These are phyloP conservation scores for Microctenopoma steveboyesi DNA, from an alignment of 2,797 vertebrate genomes.

Conservation along the genomic window DNA sequence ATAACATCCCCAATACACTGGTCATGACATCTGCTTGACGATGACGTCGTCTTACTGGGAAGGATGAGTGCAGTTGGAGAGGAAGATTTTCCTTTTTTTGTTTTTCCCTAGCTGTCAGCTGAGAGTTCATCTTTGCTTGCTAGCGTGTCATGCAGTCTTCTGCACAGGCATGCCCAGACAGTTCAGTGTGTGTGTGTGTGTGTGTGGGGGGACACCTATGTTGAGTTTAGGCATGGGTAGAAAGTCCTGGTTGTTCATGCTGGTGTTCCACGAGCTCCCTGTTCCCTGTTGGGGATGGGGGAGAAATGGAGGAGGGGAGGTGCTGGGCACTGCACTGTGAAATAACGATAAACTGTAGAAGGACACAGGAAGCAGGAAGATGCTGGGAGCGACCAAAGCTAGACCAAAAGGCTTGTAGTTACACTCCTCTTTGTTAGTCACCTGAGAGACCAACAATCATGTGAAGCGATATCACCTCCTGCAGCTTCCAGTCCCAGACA, in stretches of 20 bases:
- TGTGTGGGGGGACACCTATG: slow-evolving; percentile 16
- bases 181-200: slow-evolving; percentile 36
- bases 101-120: slow-evolving; percentile 6
- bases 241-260: slow-evolving; percentile 79
- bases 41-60: slow-evolving; percentile 48
- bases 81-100: slow-evolving; percentile 16
- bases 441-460: slow-evolving; percentile 37
- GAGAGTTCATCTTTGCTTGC: slow-evolving; percentile 42
- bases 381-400: slow-evolving; percentile 32
- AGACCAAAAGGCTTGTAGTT: slow-evolving; percentile 49
- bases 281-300: slow-evolving; percentile 33
- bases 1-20: slow-evolving; percentile 44
- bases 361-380: slow-evolving; percentile 35
- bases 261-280: slow-evolving; percentile 78
- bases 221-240: slow-evolving; percentile 6
- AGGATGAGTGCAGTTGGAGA: slow-evolving; percentile 40
- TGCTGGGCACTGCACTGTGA: slow-evolving; percentile 59
- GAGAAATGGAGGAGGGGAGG: slow-evolving; percentile 26
- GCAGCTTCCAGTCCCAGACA: slow-evolving; percentile 22
- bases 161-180: slow-evolving; percentile 70
- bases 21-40: slow-evolving; percentile 57
- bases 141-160: slow-evolving; percentile 70
- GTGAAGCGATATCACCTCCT: slow-evolving; percentile 21
- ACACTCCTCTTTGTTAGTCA: slow-evolving; percentile 34
- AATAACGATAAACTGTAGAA: slow-evolving; percentile 58